These are phyloP conservation scores for Trichogramma dendrolimi DNA, from an alignment of 2,888 invertebrate genomes.

Conservation along the genomic window DNA sequence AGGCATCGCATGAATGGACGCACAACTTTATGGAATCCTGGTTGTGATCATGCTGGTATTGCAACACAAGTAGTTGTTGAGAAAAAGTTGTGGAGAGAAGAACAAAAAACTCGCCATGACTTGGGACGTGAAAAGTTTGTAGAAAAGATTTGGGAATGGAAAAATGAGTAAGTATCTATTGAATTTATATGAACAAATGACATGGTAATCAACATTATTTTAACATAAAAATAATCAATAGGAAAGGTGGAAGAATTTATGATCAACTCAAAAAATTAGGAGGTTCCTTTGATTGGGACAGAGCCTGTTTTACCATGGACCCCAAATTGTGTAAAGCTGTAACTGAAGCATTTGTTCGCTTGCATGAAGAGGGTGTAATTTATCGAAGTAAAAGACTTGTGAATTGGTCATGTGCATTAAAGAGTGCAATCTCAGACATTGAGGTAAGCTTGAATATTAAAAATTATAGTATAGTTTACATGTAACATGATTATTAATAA, in stretches of 20 bases:
- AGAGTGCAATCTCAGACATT: conserved; percentile 98
- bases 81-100: conserved; percentile 87
- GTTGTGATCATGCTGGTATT: conserved; percentile 98
- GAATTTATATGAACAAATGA: conserved; percentile 1
- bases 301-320: conserved; percentile 96
- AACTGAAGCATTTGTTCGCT: conserved; percentile 85
- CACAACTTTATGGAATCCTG: conserved; percentile 93
- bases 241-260: conserved; percentile 70
- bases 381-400: conserved; percentile 92
- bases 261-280: conserved; percentile 84
- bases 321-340: conserved; percentile 82
- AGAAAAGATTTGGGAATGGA: conserved; percentile 94
- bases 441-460: conserved; percentile 60
- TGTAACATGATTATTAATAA: conserved; percentile 1
- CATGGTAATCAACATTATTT: not conserved
- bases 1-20: conserved; percentile 92
- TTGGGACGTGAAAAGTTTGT: conserved; percentile 92
- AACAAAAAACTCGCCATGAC: conserved; percentile 82
- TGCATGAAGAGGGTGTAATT: conserved; percentile 84
- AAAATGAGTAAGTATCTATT: conserved; percentile 64
- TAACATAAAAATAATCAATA: conserved; percentile 37
- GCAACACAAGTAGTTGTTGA: conserved; percentile 99
- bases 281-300: conserved; percentile 91
- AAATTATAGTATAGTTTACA: not conserved
- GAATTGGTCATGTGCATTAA: conserved; percentile 96